Evolutionary conservation across 2,113 vertebrate genomes (phyloP), one percentile per base, ranked within the genome.

Genomic region (Melospiza georgiana): DNA sequence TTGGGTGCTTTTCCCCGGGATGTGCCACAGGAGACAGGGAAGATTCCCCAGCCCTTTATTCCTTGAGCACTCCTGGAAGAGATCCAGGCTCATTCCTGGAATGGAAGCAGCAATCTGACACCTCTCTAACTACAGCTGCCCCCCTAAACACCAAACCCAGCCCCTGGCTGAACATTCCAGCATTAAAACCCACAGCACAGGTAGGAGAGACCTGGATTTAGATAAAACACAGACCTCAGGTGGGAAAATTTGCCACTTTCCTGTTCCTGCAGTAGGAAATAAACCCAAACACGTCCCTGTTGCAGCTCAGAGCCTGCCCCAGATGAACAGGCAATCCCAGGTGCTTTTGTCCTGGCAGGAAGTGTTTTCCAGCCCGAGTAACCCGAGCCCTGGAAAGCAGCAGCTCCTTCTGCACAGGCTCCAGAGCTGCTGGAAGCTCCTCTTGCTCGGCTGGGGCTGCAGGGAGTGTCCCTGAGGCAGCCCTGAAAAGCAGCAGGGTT

Each of bases 1-100:
- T 18, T 11, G 1, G 16, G 24, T 27, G 12, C 12, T 44, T 52
- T 49, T 17, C 12, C 12, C 58, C 0, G 0, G 41, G 44, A 48
- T 10, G 7, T 9, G 52, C 35, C 57, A 27, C 24, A 30, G n/a
- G 28, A 72, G 62, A 51, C 27, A 22, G 49, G 30, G 19, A 55
- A 15, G n/a, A 39, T 51, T 10, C 22, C 6, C 4, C 15, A 52
- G 49, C 25, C 35, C 31, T 28, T 11, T 7, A 48, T 9, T 77
- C 37, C 48, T 2, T 20, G 24, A 74, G 52, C 30, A 2, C 24
- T 48, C 5, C 31, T 75, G 33, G 62, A 83, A 55, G 11, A 94
- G 68, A 33, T 15, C 52, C 8, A 58, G 71, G 54, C 7, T 61
- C 51, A 79, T 9, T 33, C 85, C 61, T 10, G 54, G 5, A 8